Conservation (phyloP, 92 coral and sea anemone species). For the Paragorgia papillata region DNA sequence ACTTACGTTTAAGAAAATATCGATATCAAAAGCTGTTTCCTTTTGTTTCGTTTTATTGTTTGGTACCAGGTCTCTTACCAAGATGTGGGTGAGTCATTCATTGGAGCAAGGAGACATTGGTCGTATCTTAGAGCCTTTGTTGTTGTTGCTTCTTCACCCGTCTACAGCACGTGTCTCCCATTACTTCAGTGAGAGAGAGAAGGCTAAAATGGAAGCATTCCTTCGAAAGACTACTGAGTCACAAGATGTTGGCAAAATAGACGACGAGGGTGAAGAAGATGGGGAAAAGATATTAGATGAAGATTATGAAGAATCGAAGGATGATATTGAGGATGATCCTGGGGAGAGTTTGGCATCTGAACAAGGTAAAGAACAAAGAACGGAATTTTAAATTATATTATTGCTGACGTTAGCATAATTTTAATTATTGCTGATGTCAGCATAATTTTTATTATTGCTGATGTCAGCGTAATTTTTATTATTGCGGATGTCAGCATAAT, state of each 20-base stretch:
- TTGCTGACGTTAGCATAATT: too few species aligned
- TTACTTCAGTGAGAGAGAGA: constrained; percentile 57
- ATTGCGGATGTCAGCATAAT: too few species aligned
- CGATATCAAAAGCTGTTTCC: too few species aligned
- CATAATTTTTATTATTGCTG: too few species aligned
- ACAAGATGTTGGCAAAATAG: constrained; percentile 10
- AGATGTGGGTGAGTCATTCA: constrained; percentile 97
- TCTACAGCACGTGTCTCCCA: constrained; percentile 85
- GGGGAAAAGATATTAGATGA: constrained; percentile 53
- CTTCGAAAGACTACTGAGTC: constrained; percentile 23
- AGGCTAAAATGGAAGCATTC: neutral
- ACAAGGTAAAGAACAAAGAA: too few species aligned
- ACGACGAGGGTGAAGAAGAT: constrained; percentile 37
- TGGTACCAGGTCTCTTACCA: constrained; percentile 68
- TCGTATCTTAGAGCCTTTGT: constrained; percentile 85
- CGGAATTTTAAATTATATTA: too few species aligned
- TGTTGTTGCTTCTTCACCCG: constrained; percentile 87
- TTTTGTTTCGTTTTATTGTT: neutral
- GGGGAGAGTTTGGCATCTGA: constrained; percentile 6
- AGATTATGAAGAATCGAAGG: constrained; percentile 45
- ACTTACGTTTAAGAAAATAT: too few species aligned
- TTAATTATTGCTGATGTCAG: too few species aligned
- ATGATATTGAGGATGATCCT: constrained; percentile 6
- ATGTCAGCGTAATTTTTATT: too few species aligned
- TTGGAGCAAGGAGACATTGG: constrained; percentile 98